These are phyloP conservation scores for Neodon shergylaensis DNA, from an alignment of 2,113 vertebrate genomes.

Conservation along the genomic window DNA sequence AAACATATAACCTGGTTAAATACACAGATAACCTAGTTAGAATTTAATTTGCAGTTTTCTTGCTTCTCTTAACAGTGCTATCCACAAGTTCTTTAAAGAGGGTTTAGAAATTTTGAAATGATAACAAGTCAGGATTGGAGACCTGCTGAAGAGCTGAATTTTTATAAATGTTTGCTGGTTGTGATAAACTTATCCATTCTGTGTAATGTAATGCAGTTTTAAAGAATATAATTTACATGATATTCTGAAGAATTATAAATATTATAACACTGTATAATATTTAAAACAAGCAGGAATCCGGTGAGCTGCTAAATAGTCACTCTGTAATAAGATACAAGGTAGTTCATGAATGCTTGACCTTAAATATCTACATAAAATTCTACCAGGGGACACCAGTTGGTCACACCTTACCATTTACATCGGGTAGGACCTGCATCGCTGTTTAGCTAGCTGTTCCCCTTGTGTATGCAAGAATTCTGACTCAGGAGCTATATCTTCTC, in stretches of 20 bases:
- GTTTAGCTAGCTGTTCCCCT: accelerated
- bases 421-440: background rate
- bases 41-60: background rate
- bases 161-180: background rate
- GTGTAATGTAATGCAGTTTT: background rate
- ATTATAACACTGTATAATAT: background rate
- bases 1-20: background rate
- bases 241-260: background rate
- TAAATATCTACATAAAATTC: background rate
- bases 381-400: background rate
- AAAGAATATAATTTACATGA: background rate
- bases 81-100: background rate
- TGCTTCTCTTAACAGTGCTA: background rate
- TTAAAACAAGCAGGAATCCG: background rate
- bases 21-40: background rate
- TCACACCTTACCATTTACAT: background rate
- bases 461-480: background rate
- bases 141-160: background rate
- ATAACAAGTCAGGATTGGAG: background rate
- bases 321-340: background rate
- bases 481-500: background rate
- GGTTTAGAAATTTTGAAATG: background rate
- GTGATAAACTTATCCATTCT: background rate
- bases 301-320: background rate
- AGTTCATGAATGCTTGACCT: background rate